Evolutionary conservation across 92 coral and sea anemone species (phyloP).

Genomic region (Zoanthus gigantus): DNA sequence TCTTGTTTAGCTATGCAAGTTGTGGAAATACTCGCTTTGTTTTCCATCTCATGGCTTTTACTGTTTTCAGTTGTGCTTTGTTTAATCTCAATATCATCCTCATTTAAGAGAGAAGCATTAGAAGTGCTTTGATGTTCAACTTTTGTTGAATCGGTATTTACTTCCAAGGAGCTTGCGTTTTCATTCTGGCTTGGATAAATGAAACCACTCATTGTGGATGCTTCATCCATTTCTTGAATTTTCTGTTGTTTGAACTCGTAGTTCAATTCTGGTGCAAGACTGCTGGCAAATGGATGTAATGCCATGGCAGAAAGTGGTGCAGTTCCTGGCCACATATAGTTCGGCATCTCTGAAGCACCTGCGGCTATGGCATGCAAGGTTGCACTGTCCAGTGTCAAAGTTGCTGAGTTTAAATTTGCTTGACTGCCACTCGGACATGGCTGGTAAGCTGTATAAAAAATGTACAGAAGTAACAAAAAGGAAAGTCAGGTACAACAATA

Average conservation of each 20-base stretch:
- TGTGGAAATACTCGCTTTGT: neutral
- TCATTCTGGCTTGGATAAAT: conserved; percentile 14
- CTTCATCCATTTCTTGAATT: neutral
- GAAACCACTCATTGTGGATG: neutral
- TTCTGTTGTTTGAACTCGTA: conserved; percentile 27
- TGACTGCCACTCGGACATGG: neutral
- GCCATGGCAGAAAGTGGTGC: conserved; percentile 41
- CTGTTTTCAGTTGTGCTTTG: neutral
- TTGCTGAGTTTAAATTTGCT: neutral
- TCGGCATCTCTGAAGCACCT: neutral
- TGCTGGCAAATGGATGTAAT: conserved; percentile 31
- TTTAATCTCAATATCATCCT: neutral
- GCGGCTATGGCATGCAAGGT: conserved; percentile 2
- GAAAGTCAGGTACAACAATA: neutral
- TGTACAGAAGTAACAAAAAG: neutral
- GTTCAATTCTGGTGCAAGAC: conserved; percentile 16
- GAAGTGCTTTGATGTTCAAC: neutral
- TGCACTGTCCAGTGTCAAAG: conserved; percentile 21
- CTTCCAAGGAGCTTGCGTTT: neutral
- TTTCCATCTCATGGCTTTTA: neutral
- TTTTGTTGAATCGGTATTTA: neutral
- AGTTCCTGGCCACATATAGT: conserved; percentile 38
- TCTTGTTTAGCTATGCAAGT: conserved; percentile 1
- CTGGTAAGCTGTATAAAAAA: conserved; percentile 21
- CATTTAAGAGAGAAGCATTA: neutral